A percentile compares a stretch with the other conserved stretches of the same genome.
Evolutionary conservation across 2,113 vertebrate species (phyloP).

Genomic region (Fregetta grallaria): DNA sequence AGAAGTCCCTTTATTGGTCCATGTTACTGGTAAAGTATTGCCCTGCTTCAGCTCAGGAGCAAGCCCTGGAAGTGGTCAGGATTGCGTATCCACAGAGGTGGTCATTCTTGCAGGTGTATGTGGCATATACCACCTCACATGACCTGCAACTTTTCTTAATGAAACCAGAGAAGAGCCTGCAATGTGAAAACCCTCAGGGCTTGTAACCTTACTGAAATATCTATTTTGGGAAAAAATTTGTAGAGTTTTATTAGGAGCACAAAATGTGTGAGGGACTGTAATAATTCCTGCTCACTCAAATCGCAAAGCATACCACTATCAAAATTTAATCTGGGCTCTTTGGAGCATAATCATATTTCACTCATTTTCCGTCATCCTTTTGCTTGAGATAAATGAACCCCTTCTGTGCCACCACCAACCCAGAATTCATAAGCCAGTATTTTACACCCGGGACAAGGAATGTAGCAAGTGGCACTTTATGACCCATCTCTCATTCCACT

Average conservation of each 20-base stretch:
- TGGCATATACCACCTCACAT: not conserved
- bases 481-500: slow-evolving; percentile 31
- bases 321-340: slow-evolving; percentile 55
- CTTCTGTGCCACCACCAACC: slow-evolving; percentile 54
- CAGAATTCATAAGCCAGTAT: slow-evolving; percentile 30
- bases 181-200: not conserved
- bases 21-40: not conserved
- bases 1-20: not conserved
- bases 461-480: slow-evolving; percentile 26
- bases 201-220: not conserved
- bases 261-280: not conserved
- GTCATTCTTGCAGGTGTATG: not conserved
- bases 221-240: not conserved
- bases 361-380: slow-evolving; percentile 47
- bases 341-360: slow-evolving; percentile 51
- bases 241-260: slow-evolving; percentile 15
- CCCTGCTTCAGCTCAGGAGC: not conserved
- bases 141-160: slow-evolving; percentile 34
- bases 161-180: slow-evolving; percentile 42
- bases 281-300: slow-evolving; percentile 25
- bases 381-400: slow-evolving; percentile 50
- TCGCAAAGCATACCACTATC: not conserved
- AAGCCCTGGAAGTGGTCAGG: not conserved
- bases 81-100: not conserved
- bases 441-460: slow-evolving; percentile 28